A percentile compares a stretch with the other conserved stretches of the same genome.
Conservation (phyloP, 2,888 invertebrate species). For the Xanthia togata region DNA sequence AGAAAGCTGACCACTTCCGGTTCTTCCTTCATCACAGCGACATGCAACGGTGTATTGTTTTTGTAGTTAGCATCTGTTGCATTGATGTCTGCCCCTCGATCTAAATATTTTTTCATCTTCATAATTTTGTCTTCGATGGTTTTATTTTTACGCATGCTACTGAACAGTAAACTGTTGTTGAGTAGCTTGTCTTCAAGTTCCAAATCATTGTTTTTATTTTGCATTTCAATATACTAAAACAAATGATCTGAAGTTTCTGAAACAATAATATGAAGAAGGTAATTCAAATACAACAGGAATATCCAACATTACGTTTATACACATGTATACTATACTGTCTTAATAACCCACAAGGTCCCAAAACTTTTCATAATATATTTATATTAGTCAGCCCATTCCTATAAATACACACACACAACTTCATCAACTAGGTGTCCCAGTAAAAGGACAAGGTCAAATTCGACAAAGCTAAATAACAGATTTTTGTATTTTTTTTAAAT, state of each 20-base stretch:
- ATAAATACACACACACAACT: neutral
- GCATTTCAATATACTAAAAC: conserved; percentile 11
- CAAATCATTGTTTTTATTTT: conserved; percentile 19
- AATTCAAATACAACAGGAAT: neutral
- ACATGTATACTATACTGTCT: neutral
- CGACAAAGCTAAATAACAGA: neutral
- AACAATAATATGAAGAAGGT: conserved; percentile 20
- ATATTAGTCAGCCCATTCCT: neutral
- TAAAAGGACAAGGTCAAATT: neutral
- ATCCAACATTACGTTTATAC: neutral
- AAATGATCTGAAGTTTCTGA: conserved; percentile 17
- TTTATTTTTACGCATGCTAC: conserved; percentile 45
- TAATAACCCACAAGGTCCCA: neutral
- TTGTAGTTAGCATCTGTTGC: conserved; percentile 62
- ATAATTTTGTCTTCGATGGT: conserved; percentile 45
- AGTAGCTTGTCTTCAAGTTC: conserved; percentile 39
- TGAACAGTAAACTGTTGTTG: conserved; percentile 57
- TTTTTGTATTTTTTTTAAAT: neutral
- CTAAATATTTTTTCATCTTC: conserved; percentile 51
- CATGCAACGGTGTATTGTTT: conserved; percentile 63
- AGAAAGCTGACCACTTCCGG: conserved; percentile 57
- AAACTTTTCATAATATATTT: neutral
- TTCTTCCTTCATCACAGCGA: conserved; percentile 60
- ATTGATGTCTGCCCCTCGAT: conserved; percentile 66
- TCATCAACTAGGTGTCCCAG: neutral